phyloP scores from a whole-genome alignment of 2,797 vertebrate species.

The Phataginus tetradactyla region DNA sequence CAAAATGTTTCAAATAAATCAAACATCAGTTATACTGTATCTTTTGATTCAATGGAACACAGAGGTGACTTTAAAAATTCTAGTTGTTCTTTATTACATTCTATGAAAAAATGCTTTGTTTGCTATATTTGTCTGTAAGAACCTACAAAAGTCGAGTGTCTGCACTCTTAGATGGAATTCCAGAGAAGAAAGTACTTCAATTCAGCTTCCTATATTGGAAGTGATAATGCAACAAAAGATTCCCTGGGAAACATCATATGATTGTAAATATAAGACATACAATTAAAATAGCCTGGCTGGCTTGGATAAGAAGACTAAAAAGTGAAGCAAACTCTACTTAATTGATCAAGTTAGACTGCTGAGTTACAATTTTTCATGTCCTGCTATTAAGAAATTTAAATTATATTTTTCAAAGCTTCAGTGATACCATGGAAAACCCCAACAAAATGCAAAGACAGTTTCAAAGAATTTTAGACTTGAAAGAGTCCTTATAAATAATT shows the following conservation, averaged over 20 bases:
- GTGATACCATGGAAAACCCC: background rate
- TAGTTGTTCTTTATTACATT: background rate
- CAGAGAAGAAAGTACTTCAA: background rate
- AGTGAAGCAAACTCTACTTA: background rate
- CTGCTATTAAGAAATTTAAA: slow-evolving; percentile 24
- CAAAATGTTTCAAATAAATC: background rate
- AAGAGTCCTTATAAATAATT: background rate
- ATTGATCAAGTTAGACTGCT: background rate
- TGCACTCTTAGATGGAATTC: background rate
- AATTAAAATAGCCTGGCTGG: background rate
- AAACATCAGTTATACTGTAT: background rate
- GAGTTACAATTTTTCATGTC: background rate
- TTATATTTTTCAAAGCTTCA: background rate
- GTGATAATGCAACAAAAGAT: background rate
- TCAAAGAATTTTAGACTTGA: background rate
- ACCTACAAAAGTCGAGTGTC: background rate
- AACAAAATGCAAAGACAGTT: background rate
- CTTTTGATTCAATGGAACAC: background rate
- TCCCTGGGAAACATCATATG: background rate
- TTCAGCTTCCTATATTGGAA: background rate
- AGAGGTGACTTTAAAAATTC: background rate
- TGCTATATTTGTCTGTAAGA: background rate
- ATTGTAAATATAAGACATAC: background rate
- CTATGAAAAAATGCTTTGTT: background rate
- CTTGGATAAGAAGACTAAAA: background rate